A percentile compares a stretch with the other conserved stretches of the same genome.
These are phyloP conservation scores for Cetoscarus ocellatus DNA, from an alignment of 2,797 vertebrate genomes.

Conservation along the genomic window DNA sequence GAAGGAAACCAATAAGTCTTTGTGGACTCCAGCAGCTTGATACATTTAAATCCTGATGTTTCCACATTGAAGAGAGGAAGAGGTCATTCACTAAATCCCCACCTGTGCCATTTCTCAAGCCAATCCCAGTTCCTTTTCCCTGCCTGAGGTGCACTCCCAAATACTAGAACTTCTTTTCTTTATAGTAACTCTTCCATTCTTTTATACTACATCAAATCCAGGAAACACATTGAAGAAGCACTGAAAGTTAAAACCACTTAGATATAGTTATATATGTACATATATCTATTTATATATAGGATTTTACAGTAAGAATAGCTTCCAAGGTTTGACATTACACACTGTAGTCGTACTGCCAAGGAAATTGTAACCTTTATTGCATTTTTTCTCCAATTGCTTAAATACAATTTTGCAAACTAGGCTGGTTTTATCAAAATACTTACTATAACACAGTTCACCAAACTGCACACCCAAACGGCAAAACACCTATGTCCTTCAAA, in stretches of 20 bases:
- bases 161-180: not conserved
- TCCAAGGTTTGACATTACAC: too few relatives aligned
- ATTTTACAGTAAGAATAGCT: too few relatives aligned
- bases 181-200: not conserved
- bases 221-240: not conserved
- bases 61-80: constrained; percentile 51
- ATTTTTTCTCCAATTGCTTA: too few relatives aligned
- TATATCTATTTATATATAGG: too few relatives aligned
- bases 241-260: constrained; percentile 16
- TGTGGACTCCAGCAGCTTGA: constrained; percentile 14
- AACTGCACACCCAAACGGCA: too few relatives aligned
- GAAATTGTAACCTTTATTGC: too few relatives aligned
- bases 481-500: too few relatives aligned
- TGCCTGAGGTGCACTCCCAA: not conserved
- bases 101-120: constrained; percentile 7
- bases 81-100: constrained; percentile 28
- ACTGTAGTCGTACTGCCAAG: too few relatives aligned
- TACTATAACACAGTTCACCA: too few relatives aligned
- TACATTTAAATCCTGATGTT: constrained; percentile 45
- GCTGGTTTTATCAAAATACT: too few relatives aligned
- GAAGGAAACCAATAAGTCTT: constrained; percentile 18
- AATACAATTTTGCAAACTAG: too few relatives aligned
- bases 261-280: too few relatives aligned
- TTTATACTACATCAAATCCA: constrained; percentile 10
- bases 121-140: constrained; percentile 17